These are phyloP conservation scores for Poeciliopsis presidionis DNA, from an alignment of 2,797 vertebrate genomes.

Conservation along the genomic window DNA sequence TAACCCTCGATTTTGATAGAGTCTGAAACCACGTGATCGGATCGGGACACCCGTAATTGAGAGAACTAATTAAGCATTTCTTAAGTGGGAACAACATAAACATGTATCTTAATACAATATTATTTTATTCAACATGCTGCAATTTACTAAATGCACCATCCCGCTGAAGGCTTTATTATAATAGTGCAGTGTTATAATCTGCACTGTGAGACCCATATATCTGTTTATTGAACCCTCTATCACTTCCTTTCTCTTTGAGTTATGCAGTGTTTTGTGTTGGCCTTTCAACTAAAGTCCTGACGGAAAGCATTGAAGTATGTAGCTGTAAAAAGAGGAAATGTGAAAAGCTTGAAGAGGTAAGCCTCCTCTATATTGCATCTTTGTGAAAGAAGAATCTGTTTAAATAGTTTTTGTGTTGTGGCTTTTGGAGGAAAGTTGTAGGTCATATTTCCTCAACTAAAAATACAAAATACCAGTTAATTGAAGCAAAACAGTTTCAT, in stretches of 20 bases:
- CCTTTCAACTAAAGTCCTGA: not conserved
- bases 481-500: not conserved
- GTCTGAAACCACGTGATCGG: too few species aligned
- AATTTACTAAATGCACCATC: not conserved
- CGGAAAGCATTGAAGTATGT: not conserved
- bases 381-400: not conserved
- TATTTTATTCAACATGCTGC: not conserved
- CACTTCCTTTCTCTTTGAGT: not conserved
- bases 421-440: not conserved
- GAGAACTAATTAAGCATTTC: not conserved
- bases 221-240: not conserved
- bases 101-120: not conserved
- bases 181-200: not conserved
- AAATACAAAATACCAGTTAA: not conserved
- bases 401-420: not conserved
- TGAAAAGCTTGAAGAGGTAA: not conserved
- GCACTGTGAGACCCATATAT: not conserved
- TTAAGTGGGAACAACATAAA: not conserved
- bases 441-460: not conserved
- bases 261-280: not conserved
- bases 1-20: too few species aligned
- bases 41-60: not conserved
- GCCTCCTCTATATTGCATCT: not conserved
- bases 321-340: not conserved
- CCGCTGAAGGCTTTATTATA: not conserved